phyloP scores from a whole-genome alignment of 2,797 vertebrate species.

The Dipus sagitta region DNA sequence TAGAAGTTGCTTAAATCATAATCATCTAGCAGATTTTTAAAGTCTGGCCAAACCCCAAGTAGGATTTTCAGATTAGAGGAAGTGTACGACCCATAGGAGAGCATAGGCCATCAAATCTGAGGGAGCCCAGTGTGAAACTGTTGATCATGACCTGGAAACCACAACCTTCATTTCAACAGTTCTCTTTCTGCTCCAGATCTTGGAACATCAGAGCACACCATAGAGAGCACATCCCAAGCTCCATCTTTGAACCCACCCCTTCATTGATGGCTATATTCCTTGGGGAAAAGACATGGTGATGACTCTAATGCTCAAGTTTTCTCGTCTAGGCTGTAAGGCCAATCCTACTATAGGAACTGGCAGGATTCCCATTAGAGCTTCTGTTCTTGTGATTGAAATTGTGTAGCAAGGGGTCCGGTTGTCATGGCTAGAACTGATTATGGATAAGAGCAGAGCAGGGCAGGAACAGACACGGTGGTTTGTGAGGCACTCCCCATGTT shows the following conservation, averaged over 20 bases:
- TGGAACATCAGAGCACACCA: neutral
- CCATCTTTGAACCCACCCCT: neutral
- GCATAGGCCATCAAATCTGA: neutral
- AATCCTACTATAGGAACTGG: neutral
- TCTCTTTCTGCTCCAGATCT: conserved; percentile 10
- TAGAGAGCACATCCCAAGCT: neutral
- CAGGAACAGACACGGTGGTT: neutral
- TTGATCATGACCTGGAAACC: neutral
- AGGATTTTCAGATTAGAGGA: conserved; percentile 13
- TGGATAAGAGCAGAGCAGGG: neutral
- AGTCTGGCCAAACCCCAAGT: neutral
- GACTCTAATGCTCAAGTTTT: conserved; percentile 27
- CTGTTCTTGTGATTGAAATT: neutral
- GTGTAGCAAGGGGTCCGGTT: neutral
- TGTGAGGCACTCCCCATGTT: too few species aligned
- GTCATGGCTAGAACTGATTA: neutral
- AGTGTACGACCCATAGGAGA: neutral
- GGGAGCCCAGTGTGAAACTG: neutral
- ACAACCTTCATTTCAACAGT: neutral
- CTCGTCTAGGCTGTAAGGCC: conserved; percentile 28
- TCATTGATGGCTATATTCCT: conserved; percentile 19
- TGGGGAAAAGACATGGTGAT: neutral
- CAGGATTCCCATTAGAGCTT: neutral
- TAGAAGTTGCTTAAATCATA: conserved; percentile 31
- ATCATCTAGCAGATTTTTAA: neutral